Evolutionary conservation across 1,140 invertebrate species (phyloP).

Genomic region (Ridgeia piscesae): DNA sequence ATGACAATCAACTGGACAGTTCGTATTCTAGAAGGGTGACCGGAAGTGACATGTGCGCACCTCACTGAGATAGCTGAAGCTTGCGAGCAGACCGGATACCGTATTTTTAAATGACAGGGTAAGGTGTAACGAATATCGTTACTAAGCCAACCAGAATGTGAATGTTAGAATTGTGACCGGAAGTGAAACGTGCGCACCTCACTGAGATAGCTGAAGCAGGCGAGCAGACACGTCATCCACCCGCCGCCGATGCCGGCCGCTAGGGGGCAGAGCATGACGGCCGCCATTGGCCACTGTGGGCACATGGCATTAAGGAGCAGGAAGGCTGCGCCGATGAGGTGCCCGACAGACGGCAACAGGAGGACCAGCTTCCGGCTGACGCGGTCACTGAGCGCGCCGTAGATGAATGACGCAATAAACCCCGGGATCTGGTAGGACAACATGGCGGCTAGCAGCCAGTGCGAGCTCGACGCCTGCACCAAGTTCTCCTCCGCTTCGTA

Average conservation of each 20-base stretch:
- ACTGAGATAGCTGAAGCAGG: conserved; percentile 16
- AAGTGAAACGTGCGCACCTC: neutral
- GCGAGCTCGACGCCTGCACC: neutral
- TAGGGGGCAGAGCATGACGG: neutral
- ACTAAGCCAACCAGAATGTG: too few species aligned
- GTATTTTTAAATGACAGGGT: too few species aligned
- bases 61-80: conserved; percentile 11
- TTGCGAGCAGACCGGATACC: neutral
- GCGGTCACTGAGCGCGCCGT: neutral
- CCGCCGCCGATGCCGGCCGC: neutral
- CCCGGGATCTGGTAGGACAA: neutral
- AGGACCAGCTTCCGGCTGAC: conserved; percentile 3
- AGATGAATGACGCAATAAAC: neutral
- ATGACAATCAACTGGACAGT: too few species aligned
- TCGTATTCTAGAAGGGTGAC: too few species aligned
- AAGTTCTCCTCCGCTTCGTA: neutral
- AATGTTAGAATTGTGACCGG: too few species aligned
- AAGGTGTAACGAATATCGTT: too few species aligned
- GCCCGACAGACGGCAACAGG: neutral
- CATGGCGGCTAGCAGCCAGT: neutral
- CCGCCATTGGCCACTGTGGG: neutral
- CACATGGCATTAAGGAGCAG: neutral
- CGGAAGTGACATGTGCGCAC: neutral
- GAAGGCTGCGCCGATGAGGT: neutral
- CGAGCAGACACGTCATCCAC: neutral